Percentiles rank a stretch among this genome's conserved stretches.
Conservation (phyloP, 2,888 invertebrate genomes). For the Drosophila imparisetae region DNA sequence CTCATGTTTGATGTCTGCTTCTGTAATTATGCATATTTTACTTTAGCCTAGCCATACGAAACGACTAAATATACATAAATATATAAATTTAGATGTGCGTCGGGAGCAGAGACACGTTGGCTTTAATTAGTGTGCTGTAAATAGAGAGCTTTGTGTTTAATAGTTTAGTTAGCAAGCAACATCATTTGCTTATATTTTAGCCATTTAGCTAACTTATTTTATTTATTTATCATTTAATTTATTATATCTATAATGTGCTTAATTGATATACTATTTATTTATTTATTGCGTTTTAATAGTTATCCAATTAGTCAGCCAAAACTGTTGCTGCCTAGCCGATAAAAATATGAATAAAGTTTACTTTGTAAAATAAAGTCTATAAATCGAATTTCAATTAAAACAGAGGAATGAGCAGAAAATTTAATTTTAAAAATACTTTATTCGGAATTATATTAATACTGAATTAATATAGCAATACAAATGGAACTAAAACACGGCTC, state of each 20-base stretch:
- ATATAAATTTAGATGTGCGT: constrained; percentile 23
- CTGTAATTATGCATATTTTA: constrained; percentile 76
- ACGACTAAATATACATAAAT: constrained; percentile 19
- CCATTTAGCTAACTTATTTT: constrained; percentile 68
- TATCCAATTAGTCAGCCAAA: constrained; percentile 55
- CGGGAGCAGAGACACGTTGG: constrained; percentile 14
- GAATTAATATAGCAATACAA: background rate
- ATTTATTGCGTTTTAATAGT: constrained; percentile 52
- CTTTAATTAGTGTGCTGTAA: constrained; percentile 69
- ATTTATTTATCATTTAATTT: constrained; percentile 43
- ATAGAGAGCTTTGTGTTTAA: constrained; percentile 66
- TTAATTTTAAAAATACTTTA: background rate
- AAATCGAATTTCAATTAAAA: constrained; percentile 4
- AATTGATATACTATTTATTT: constrained; percentile 42
- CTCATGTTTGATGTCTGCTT: constrained; percentile 34
- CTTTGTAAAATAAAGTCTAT: constrained; percentile 3
- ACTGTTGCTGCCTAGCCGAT: constrained; percentile 44
- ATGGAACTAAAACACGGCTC: too few relatives aligned
- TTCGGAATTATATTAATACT: background rate
- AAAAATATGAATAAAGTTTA: constrained; percentile 58
- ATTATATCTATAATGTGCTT: constrained; percentile 41
- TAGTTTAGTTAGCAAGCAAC: constrained; percentile 64
- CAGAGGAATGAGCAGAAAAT: background rate
- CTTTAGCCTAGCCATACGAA: constrained; percentile 64
- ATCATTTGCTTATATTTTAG: constrained; percentile 60